Evolutionary conservation across 2,888 invertebrate species (phyloP).

Genomic region (Ethmia dodecea): DNA sequence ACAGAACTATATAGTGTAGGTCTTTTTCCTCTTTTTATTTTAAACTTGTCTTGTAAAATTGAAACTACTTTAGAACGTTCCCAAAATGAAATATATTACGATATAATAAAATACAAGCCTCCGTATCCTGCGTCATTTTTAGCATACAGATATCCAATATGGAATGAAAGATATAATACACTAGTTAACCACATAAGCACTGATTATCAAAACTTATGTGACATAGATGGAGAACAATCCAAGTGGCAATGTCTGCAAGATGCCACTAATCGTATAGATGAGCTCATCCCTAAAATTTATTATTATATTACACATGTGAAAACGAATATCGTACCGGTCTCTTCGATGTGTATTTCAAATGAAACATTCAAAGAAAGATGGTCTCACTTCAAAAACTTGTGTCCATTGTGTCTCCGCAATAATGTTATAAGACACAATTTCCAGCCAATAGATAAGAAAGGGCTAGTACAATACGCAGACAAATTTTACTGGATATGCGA

Average conservation of each 20-base stretch:
- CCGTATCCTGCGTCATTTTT: slow-evolving; percentile 57
- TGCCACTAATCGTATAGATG: slow-evolving; percentile 46
- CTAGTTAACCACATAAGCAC: slow-evolving; percentile 69
- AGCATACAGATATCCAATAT: slow-evolving; percentile 54
- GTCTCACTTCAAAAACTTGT: slow-evolving; percentile 71
- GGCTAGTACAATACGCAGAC: slow-evolving; percentile 73
- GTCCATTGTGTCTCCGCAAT: slow-evolving; percentile 76
- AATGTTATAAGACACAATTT: slow-evolving; percentile 51
- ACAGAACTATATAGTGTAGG: slow-evolving; percentile 63
- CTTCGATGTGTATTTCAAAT: slow-evolving; percentile 75
- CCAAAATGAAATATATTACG: slow-evolving; percentile 45
- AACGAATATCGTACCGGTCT: slow-evolving; percentile 63
- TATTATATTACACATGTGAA: slow-evolving; percentile 68
- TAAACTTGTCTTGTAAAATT: slow-evolving; percentile 65
- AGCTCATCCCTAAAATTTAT: slow-evolving; percentile 59
- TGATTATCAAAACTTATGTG: slow-evolving; percentile 73
- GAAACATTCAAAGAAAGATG: slow-evolving; percentile 68
- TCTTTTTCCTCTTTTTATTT: slow-evolving; percentile 76
- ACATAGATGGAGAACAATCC: slow-evolving; percentile 65
- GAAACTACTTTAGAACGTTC: slow-evolving; percentile 53
- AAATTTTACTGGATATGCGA: slow-evolving; percentile 80
- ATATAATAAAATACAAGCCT: slow-evolving; percentile 44
- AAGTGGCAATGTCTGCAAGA: slow-evolving; percentile 75
- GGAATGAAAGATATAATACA: slow-evolving; percentile 40
- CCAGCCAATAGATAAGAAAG: slow-evolving; percentile 69